These are phyloP conservation scores for Colletes collaris DNA, from an alignment of 2,888 invertebrate genomes.

Conservation along the genomic window DNA sequence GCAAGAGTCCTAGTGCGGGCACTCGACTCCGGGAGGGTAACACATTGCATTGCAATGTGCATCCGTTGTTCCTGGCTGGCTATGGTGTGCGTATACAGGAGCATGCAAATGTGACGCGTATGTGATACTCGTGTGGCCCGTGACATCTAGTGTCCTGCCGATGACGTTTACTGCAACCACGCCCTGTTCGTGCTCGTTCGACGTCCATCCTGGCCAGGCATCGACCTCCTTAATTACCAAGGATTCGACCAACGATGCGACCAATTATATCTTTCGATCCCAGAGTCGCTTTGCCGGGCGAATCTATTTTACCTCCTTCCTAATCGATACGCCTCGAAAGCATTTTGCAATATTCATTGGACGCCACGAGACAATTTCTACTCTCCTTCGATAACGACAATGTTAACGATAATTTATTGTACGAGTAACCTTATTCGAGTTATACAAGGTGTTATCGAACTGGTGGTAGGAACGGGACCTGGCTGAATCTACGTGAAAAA, in stretches of 20 bases:
- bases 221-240: conserved; percentile 77
- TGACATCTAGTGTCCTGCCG: conserved; percentile 82
- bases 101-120: conserved; percentile 80
- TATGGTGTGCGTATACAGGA: conserved; percentile 63
- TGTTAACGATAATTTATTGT: too few species aligned
- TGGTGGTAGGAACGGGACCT: too few species aligned
- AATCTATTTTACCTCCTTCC: not conserved
- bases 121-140: conserved; percentile 77
- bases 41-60: conserved; percentile 68
- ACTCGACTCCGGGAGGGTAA: conserved; percentile 69
- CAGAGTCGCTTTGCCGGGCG: too few species aligned
- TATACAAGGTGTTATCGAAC: too few species aligned
- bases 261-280: conserved; percentile 57
- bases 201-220: conserved; percentile 73
- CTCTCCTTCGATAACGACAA: too few species aligned
- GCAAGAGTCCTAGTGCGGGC: conserved; percentile 69
- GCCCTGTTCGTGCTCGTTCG: conserved; percentile 70
- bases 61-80: conserved; percentile 59
- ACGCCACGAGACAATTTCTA: too few species aligned
- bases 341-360: too few species aligned
- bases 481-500: too few species aligned
- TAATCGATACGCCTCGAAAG: not conserved
- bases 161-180: conserved; percentile 82
- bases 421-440: too few species aligned
- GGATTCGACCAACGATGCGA: conserved; percentile 64